Percentiles rank a stretch among this genome's conserved stretches.
phyloP scores from a whole-genome alignment of 2,888 invertebrate genomes.

The Ceriagrion tenellum region DNA sequence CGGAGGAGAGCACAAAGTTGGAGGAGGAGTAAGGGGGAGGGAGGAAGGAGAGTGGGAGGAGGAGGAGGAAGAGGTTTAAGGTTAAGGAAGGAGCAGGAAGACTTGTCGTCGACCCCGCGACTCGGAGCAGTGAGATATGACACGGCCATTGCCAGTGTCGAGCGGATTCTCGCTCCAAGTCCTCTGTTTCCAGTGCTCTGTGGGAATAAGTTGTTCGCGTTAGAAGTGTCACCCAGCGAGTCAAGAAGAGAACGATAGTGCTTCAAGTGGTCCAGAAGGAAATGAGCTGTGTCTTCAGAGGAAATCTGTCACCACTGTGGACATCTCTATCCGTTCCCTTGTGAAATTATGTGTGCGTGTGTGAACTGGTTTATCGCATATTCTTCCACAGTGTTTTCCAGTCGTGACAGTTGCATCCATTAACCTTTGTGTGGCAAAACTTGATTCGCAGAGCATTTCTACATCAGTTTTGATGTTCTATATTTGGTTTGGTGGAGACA shows the following conservation, averaged over 20 bases:
- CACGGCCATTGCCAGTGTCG: slow-evolving; percentile 47
- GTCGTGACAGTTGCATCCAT: too few species aligned
- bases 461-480: too few species aligned
- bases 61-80: neutral
- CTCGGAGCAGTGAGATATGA: slow-evolving; percentile 59
- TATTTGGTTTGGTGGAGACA: too few species aligned
- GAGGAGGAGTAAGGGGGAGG: too few species aligned
- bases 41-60: neutral
- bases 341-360: neutral
- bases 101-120: slow-evolving; percentile 59
- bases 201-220: neutral
- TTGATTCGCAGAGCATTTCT: too few species aligned
- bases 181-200: neutral
- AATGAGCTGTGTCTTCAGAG: neutral
- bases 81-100: slow-evolving; percentile 50
- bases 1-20: slow-evolving; percentile 11
- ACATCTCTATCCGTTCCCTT: neutral
- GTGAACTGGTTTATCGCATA: neutral
- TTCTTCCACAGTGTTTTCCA: neutral
- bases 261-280: neutral
- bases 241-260: neutral
- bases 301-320: neutral
- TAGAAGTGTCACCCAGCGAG: neutral
- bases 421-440: too few species aligned
- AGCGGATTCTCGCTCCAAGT: neutral